phyloP scores from a whole-genome alignment of 2,113 vertebrate genomes.

The Salvelinus namaycush region DNA sequence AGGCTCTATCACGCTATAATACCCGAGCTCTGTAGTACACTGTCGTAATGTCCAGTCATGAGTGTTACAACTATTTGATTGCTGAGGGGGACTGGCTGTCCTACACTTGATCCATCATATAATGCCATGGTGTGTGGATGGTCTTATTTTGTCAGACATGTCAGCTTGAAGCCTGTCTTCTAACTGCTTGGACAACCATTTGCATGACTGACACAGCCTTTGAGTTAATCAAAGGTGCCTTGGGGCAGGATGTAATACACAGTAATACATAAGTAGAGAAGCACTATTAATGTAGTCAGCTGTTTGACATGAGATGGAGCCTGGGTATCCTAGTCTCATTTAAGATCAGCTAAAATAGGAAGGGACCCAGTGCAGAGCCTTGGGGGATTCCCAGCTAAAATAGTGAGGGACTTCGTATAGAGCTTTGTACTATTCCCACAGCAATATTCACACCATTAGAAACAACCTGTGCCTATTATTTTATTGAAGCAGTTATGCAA shows the following conservation, averaged over 20 bases:
- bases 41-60: neutral
- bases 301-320: constrained; percentile 7
- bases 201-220: neutral
- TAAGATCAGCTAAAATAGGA: constrained; percentile 11
- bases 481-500: constrained; percentile 40
- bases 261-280: neutral
- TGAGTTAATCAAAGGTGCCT: neutral
- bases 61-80: neutral
- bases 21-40: neutral
- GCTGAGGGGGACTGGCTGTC: neutral
- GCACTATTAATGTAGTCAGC: constrained; percentile 6
- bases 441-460: neutral
- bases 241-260: neutral
- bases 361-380: constrained; percentile 11
- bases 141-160: neutral
- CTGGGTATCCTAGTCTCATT: neutral
- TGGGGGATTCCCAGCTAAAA: neutral
- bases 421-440: neutral
- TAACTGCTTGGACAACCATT: too few relatives aligned
- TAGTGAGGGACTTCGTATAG: constrained; percentile 5
- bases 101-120: neutral
- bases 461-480: constrained; percentile 19
- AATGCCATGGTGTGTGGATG: neutral
- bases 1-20: neutral
- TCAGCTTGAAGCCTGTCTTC: neutral